phyloP scores from a whole-genome alignment of 2,113 vertebrate species.

The Festucalex cinctus region DNA sequence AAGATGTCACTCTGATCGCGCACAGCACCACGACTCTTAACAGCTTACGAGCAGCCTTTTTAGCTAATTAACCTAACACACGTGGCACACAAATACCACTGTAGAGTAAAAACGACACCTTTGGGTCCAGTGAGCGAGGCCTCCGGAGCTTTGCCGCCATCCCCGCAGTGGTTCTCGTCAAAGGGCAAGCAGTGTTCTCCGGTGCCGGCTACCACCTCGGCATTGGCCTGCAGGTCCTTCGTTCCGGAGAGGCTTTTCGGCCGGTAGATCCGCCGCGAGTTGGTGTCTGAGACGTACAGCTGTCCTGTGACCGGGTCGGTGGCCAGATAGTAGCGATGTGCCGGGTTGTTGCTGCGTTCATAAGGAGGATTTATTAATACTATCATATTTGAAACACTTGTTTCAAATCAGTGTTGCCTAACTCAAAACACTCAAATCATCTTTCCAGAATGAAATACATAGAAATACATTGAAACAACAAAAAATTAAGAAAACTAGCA shows the following conservation, averaged over 20 bases:
- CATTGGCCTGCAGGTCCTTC: slow-evolving; percentile 87
- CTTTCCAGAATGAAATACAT: no score
- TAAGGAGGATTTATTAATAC: slow-evolving; percentile 10
- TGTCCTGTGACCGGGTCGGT: slow-evolving; percentile 90
- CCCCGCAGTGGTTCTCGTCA: slow-evolving; percentile 93
- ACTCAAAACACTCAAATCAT: no score
- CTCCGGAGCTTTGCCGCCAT: slow-evolving; percentile 90
- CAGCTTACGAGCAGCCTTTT: no score
- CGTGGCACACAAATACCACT: neutral
- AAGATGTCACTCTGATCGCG: no score
- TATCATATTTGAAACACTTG: neutral
- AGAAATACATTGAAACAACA: no score
- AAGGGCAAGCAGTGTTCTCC: slow-evolving; percentile 96
- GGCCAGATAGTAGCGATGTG: slow-evolving; percentile 93
- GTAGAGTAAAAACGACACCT: slow-evolving; percentile 74
- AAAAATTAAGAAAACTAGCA: no score
- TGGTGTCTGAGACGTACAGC: slow-evolving; percentile 94
- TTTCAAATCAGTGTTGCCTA: neutral
- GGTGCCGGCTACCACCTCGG: slow-evolving; percentile 87
- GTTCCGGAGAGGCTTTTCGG: slow-evolving; percentile 79
- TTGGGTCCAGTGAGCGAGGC: slow-evolving; percentile 95
- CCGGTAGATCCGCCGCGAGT: slow-evolving; percentile 90
- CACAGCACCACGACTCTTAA: no score
- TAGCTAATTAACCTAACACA: no score
- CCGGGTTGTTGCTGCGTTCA: slow-evolving; percentile 90